A percentile compares a stretch with the other conserved stretches of the same genome.
phyloP scores from a whole-genome alignment of 2,888 invertebrate species.

The Drosophila falleni region DNA sequence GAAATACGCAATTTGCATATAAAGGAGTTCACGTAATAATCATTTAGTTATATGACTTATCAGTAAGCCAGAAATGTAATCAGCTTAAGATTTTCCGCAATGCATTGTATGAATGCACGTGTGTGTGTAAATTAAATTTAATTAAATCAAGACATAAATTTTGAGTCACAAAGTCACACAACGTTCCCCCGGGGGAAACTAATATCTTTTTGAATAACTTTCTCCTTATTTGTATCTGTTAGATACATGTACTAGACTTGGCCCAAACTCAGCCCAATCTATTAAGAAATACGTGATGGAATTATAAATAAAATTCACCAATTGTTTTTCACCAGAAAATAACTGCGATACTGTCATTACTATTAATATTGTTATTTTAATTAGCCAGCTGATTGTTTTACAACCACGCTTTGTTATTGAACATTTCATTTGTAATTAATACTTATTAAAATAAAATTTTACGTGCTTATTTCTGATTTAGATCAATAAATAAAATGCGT shows the following conservation, averaged over 20 bases:
- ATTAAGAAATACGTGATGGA: constrained; percentile 32
- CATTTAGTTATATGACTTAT: constrained; percentile 48
- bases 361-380: constrained; percentile 16
- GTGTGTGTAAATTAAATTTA: constrained; percentile 59
- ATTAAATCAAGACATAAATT: constrained; percentile 69
- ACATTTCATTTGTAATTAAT: background rate
- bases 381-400: constrained; percentile 11
- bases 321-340: constrained; percentile 5
- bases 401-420: background rate
- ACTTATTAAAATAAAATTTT: background rate
- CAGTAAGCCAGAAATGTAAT: constrained; percentile 37
- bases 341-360: constrained; percentile 11
- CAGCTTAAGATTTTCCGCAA: constrained; percentile 35
- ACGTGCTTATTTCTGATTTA: background rate
- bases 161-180: constrained; percentile 23
- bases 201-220: constrained; percentile 27
- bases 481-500: background rate
- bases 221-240: constrained; percentile 24
- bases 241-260: constrained; percentile 25
- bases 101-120: constrained; percentile 14
- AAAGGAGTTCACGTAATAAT: constrained; percentile 25
- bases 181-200: constrained; percentile 11
- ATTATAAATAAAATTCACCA: constrained; percentile 27
- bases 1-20: constrained; percentile 46
- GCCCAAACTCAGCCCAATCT: constrained; percentile 3